Evolutionary conservation across 2,113 vertebrate genomes (phyloP).

Genomic region (Nesogale talazaci): DNA sequence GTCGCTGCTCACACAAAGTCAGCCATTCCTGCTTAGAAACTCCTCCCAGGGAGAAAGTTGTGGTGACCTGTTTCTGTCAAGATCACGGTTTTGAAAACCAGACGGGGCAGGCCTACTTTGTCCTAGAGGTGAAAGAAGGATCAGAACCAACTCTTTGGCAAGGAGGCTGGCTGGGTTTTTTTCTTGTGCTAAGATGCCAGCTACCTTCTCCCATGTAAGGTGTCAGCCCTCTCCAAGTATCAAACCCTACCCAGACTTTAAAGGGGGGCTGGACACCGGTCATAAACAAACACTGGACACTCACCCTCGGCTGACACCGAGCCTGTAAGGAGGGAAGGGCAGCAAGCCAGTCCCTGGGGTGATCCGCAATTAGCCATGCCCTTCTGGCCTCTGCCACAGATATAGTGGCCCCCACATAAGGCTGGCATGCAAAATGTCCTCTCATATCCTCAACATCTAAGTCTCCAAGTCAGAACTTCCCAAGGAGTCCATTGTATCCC

Average conservation of each 20-base stretch:
- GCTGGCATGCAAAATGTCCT: not conserved
- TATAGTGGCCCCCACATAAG: not conserved
- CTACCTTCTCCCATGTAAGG: not conserved
- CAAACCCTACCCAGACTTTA: not conserved
- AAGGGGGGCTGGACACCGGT: not conserved
- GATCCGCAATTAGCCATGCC: not conserved
- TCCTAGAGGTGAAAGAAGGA: not conserved
- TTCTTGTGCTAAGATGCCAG: not conserved
- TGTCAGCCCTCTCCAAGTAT: not conserved
- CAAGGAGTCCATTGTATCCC: conserved; percentile 23
- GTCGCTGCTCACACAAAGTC: too few relatives aligned
- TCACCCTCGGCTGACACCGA: not conserved
- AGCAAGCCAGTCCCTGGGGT: not conserved
- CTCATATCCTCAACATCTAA: not conserved
- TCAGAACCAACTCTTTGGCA: not conserved
- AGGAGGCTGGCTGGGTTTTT: not conserved
- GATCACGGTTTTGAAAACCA: not conserved
- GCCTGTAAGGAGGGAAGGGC: not conserved
- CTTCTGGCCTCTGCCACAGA: not conserved
- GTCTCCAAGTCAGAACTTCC: not conserved
- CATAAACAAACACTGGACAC: not conserved
- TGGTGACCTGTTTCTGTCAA: not conserved
- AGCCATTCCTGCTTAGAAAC: too few relatives aligned
- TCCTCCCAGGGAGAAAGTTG: not conserved
- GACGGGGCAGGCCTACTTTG: not conserved